Base-by-base conservation (phyloP, 2,888 invertebrate species). In the Drosophila koepferae region DNA sequence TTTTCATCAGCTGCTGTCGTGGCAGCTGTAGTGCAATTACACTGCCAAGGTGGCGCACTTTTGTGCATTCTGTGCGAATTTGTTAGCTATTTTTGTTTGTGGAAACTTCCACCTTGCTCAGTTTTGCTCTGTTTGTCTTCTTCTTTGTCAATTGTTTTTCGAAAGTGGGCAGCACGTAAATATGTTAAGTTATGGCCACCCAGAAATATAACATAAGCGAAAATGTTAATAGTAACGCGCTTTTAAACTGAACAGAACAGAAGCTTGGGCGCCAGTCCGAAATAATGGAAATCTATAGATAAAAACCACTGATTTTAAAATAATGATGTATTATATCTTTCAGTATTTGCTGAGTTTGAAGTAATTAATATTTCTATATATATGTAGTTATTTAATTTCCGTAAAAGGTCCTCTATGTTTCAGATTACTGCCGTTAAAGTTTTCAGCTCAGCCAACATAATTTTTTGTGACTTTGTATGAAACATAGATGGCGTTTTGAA, bases 41-140 rank as follows among this genome's bases (percentile, higher is more conserved):
- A 71, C 68, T 81, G 86, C 86, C 86, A 86, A 69, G 86, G 86
- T 83, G 86, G 86, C 74, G 86, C 90, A 74, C 86, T 86, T 86
- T 81, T 82, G 79, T 86, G 90, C 86, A 86, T 86, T 77, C 70
- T 80, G 88, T 82, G 80, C 81, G 67, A 76, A 69, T 62, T 73
- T 58, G 59, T 53, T 77, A 61, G 67, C 64, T 72, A 78, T 78
- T 67, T 76, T 68, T 84, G 74, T 75, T 79, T 79, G 76, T 72
- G 69, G 79, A 78, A 80, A 72, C 59, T 74, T 75, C 81, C 78
- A 80, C 79, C 62, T 65, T 76, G 75, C 72, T 68, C 70, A 69
- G 51, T 71, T 60, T 72, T 72, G 44, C 68, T 59, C 51, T 44
- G n/a, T 10, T n/a, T 18, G 49, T 67, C 66, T 67, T 65, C 56